A percentile compares a stretch with the other conserved stretches of the same genome.
Conservation (phyloP, 2,113 vertebrate genomes). For the Heloderma charlesbogerti region DNA sequence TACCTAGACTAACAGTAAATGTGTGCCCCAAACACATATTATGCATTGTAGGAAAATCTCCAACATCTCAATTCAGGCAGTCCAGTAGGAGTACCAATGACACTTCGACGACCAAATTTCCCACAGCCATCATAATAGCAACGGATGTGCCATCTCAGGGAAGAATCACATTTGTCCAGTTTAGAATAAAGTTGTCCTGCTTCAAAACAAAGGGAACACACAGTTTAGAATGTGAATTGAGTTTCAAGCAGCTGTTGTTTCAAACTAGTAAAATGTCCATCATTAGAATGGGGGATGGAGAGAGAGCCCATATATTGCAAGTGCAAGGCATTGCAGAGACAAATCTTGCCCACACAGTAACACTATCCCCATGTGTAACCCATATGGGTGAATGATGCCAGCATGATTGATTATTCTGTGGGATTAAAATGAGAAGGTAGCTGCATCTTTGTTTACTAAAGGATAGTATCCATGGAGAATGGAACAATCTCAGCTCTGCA, state of each 20-base stretch:
- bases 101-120: neutral
- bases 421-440: neutral
- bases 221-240: neutral
- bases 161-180: neutral
- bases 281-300: neutral
- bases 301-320: neutral
- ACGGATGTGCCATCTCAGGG: neutral
- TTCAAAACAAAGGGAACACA: neutral
- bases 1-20: neutral
- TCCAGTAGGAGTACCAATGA: too few relatives aligned
- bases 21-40: neutral
- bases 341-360: neutral
- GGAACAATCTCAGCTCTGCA: neutral
- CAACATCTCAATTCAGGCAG: neutral
- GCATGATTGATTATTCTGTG: neutral
- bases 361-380: neutral
- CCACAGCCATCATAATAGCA: neutral
- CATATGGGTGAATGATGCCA: neutral
- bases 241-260: neutral
- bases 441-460: neutral
- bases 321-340: neutral
- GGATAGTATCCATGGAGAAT: neutral
- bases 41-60: neutral
- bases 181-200: neutral
- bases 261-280: neutral